Percentiles rank a stretch among this genome's conserved stretches.
These are phyloP conservation scores for Syngnathus rostellatus DNA, from an alignment of 2,797 vertebrate genomes.

Conservation along the genomic window DNA sequence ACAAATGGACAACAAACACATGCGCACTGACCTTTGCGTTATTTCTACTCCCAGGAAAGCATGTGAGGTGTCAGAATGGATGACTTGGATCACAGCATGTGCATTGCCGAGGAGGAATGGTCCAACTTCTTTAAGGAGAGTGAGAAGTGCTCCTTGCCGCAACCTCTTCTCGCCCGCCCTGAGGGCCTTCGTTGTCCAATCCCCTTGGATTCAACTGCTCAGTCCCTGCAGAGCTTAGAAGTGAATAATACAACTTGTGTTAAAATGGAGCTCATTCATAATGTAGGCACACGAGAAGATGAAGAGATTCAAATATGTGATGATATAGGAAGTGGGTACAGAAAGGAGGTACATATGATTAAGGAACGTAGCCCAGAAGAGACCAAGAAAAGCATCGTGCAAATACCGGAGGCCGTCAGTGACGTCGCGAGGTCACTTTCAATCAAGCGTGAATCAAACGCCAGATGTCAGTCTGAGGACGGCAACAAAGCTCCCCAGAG, in stretches of 20 bases:
- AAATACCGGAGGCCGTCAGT: constrained; percentile 2
- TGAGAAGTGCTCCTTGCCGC: constrained; percentile 77
- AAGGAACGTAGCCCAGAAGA: constrained; percentile 16
- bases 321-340: constrained; percentile 4
- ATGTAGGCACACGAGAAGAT: background rate
- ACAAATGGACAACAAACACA: background rate
- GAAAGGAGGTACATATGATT: background rate
- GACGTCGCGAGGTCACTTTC: background rate
- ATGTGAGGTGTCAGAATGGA: constrained; percentile 72
- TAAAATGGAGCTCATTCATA: constrained; percentile 1
- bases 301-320: constrained; percentile 1
- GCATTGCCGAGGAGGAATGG: constrained; percentile 85
- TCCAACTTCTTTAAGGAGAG: constrained; percentile 72
- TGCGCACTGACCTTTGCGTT: constrained; percentile 12
- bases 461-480: constrained; percentile 13
- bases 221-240: constrained; percentile 1
- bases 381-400: background rate
- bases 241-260: background rate
- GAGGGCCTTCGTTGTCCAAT: constrained; percentile 79
- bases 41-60: constrained; percentile 52
- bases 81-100: constrained; percentile 89
- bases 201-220: constrained; percentile 36
- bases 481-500: constrained; percentile 3
- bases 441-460: background rate
- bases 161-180: constrained; percentile 69